phyloP scores from a whole-genome alignment of 2,888 invertebrate species.

The Cheiracanthium punctorium region DNA sequence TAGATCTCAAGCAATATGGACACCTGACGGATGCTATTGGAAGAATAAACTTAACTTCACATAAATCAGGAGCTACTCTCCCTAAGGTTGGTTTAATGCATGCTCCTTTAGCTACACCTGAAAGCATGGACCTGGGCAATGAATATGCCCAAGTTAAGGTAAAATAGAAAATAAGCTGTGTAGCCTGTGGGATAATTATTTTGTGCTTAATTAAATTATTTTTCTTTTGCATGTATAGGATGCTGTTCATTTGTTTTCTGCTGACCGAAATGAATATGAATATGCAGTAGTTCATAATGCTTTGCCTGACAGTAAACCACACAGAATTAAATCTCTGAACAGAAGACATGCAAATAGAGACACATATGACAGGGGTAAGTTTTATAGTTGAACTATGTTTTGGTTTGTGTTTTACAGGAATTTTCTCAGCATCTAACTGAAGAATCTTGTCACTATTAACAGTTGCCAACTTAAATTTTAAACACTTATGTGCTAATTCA shows the following conservation, averaged over 20 bases:
- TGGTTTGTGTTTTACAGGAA: too few species aligned
- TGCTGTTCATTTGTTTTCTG: conserved; percentile 77
- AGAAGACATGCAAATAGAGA: conserved; percentile 68
- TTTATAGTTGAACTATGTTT: too few species aligned
- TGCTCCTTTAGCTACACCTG: conserved; percentile 86
- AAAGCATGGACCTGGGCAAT: conserved; percentile 84
- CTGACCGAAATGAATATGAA: conserved; percentile 81
- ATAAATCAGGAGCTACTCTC: conserved; percentile 73
- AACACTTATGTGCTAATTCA: too few species aligned
- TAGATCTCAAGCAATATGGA: conserved; percentile 91
- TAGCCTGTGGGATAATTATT: not conserved
- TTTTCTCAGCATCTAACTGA: too few species aligned
- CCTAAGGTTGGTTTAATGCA: conserved; percentile 77
- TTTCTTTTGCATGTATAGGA: conserved; percentile 77
- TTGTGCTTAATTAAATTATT: not conserved
- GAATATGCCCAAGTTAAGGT: conserved; percentile 83
- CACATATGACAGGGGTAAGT: conserved; percentile 68
- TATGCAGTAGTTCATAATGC: conserved; percentile 83
- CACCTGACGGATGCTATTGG: conserved; percentile 90
- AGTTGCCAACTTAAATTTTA: too few species aligned
- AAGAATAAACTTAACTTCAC: conserved; percentile 78
- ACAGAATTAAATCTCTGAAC: conserved; percentile 68
- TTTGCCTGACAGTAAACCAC: conserved; percentile 77
- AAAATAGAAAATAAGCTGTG: conserved; percentile 5
- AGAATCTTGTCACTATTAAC: too few species aligned